Evolutionary conservation across 2,888 invertebrate species (phyloP).

Genomic region (Drosophila testacea): DNA sequence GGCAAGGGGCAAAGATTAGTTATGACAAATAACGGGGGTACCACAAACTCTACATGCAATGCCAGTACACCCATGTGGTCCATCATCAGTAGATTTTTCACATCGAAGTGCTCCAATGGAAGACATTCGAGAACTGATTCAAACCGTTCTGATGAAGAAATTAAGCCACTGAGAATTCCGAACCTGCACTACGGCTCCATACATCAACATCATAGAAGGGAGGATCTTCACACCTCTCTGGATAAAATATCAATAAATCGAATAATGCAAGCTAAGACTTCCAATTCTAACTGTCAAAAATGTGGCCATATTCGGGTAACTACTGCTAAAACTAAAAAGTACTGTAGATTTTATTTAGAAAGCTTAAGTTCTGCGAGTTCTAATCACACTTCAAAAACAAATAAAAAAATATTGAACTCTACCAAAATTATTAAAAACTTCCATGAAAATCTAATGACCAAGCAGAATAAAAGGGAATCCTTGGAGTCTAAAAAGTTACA

Average conservation of each 20-base stretch:
- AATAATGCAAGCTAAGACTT: background rate
- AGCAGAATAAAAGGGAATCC: too few species aligned
- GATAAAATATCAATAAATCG: conserved; percentile 12
- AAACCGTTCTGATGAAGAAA: conserved; percentile 1
- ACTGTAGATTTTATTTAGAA: background rate
- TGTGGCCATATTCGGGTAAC: conserved; percentile 29
- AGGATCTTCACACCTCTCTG: background rate
- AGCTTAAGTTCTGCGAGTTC: background rate
- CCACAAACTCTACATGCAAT: background rate
- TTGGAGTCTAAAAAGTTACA: background rate
- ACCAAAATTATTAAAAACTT: background rate
- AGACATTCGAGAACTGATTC: background rate
- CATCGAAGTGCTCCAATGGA: background rate
- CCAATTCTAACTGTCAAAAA: conserved; percentile 23
- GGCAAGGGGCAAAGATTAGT: background rate
- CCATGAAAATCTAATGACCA: too few species aligned
- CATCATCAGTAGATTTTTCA: conserved; percentile 25
- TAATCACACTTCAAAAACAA: conserved; percentile 3
- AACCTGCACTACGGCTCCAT: conserved; percentile 24
- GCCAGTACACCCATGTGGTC: conserved; percentile 38
- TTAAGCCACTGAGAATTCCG: conserved; percentile 10
- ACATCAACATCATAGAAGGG: background rate
- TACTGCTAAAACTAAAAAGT: background rate
- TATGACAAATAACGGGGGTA: background rate
- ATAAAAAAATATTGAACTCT: background rate